These are phyloP conservation scores for Linnaemya tessellans DNA, from an alignment of 2,888 invertebrate genomes.

Conservation along the genomic window DNA sequence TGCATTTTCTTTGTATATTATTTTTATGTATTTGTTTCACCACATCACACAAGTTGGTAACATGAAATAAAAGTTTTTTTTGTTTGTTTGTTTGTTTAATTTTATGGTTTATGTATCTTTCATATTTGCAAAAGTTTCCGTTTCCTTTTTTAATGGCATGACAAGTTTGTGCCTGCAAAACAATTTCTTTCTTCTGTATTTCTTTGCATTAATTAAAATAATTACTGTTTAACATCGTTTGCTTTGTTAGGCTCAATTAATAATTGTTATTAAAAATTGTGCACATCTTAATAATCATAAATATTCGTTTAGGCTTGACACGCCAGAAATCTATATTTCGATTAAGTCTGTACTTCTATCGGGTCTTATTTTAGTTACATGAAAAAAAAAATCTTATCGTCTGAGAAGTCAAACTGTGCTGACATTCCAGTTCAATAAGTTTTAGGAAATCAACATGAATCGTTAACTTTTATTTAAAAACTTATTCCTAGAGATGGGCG, in stretches of 20 bases:
- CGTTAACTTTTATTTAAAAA: too few relatives aligned
- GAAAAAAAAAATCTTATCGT: too few relatives aligned
- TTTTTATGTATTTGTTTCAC: neutral
- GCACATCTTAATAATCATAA: too few relatives aligned
- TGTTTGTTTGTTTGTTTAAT: neutral
- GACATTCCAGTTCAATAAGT: too few relatives aligned
- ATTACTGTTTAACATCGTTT: neutral
- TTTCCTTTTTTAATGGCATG: too few relatives aligned
- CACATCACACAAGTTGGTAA: constrained; percentile 11
- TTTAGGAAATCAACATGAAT: too few relatives aligned
- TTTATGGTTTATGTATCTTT: constrained; percentile 11
- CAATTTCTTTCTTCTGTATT: neutral
- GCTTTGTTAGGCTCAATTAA: neutral
- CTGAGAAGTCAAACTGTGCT: too few relatives aligned
- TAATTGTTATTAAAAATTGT: constrained; percentile 8
- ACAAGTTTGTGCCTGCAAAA: neutral
- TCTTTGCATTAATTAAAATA: neutral
- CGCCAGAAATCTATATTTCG: too few relatives aligned
- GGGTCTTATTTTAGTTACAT: too few relatives aligned
- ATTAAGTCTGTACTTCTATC: too few relatives aligned
- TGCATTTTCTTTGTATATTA: neutral
- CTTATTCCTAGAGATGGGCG: too few relatives aligned
- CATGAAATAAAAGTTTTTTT: neutral
- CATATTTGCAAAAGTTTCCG: neutral
- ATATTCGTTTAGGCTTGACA: too few relatives aligned